A percentile compares a stretch with the other conserved stretches of the same genome.
phyloP scores from a whole-genome alignment of 2,888 invertebrate genomes.

The Microplitis deprimator region DNA sequence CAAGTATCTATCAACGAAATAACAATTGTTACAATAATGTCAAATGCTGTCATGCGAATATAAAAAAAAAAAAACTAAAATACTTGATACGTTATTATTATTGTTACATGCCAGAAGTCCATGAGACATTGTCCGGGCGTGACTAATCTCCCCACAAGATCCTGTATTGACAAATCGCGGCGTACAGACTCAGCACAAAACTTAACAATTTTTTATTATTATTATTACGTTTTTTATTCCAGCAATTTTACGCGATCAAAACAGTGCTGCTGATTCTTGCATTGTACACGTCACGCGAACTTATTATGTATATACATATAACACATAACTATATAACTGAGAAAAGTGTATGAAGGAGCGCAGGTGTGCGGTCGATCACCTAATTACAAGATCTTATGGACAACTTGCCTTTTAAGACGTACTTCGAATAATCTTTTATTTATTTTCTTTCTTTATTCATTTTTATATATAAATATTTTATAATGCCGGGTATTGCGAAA shows the following conservation, averaged over 20 bases:
- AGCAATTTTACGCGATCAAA: conserved; percentile 9
- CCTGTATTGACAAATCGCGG: conserved; percentile 63
- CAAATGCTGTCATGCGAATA: conserved; percentile 31
- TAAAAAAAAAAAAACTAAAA: conserved; percentile 18
- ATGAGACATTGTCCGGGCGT: conserved; percentile 57
- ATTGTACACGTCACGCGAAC: conserved; percentile 30
- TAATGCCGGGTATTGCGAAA: conserved; percentile 24
- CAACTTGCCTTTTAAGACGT: conserved; percentile 58
- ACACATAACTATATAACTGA: neutral
- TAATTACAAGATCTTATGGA: conserved; percentile 60
- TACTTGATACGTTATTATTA: neutral
- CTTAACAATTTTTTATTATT: conserved; percentile 36
- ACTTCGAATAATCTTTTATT: conserved; percentile 43
- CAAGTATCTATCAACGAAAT: neutral
- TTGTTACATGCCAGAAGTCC: conserved; percentile 41
- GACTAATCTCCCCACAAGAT: conserved; percentile 62
- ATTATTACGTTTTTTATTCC: conserved; percentile 18
- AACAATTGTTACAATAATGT: neutral
- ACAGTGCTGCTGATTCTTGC: conserved; percentile 6
- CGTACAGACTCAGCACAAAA: conserved; percentile 36
- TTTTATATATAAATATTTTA: conserved; percentile 29
- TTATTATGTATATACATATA: neutral
- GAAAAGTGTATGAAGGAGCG: conserved; percentile 45
- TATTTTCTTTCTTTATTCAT: conserved; percentile 24
- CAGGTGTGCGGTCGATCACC: conserved; percentile 64